Evolutionary conservation across 2,888 invertebrate genomes (phyloP).

Genomic region (Antheraea yamamai): DNA sequence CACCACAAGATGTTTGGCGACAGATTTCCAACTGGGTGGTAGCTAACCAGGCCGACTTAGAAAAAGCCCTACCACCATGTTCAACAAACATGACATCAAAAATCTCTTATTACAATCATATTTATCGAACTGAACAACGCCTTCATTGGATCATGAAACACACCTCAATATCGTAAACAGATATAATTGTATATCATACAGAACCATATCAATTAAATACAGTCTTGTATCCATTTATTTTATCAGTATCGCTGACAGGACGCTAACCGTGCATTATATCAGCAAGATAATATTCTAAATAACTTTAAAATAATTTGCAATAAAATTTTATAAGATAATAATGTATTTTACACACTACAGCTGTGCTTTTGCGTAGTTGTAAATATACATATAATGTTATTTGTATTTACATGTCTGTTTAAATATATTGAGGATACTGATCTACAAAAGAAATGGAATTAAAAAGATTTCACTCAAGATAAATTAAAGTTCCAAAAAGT

Average conservation of each 20-base stretch:
- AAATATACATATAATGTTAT: no score
- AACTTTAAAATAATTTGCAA: background rate
- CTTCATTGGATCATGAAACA: no score
- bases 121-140: background rate
- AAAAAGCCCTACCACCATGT: no score
- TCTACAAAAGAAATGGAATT: no score
- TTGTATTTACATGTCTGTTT: no score
- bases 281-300: conserved; percentile 8
- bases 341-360: background rate
- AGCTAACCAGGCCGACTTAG: no score
- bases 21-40: no score
- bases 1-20: no score
- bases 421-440: no score
- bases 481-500: no score
- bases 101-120: background rate
- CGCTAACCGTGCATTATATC: conserved; percentile 31
- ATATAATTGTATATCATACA: background rate
- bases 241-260: conserved; percentile 59
- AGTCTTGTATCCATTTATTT: conserved; percentile 23
- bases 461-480: no score
- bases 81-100: no score
- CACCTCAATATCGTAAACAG: background rate
- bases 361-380: background rate
- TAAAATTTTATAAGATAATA: background rate
- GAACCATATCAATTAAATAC: conserved; percentile 1